phyloP scores from a whole-genome alignment of 2,113 vertebrate genomes.

The Ophiodon elongatus region DNA sequence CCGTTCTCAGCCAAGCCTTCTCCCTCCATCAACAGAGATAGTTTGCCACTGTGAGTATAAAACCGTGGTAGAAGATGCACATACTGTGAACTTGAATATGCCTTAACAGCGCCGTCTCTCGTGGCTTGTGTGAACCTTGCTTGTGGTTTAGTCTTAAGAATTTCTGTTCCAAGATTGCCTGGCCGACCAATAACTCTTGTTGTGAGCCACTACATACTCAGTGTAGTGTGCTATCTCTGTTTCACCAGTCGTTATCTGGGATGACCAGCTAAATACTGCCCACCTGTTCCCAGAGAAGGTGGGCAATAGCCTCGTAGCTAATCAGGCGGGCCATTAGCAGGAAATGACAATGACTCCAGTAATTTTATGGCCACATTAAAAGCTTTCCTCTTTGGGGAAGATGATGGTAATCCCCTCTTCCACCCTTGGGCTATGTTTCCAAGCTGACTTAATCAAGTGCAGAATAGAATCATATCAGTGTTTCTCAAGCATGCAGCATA shows the following conservation, averaged over 20 bases:
- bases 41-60: constrained; percentile 33
- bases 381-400: constrained; percentile 46
- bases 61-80: constrained; percentile 31
- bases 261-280: constrained; percentile 46
- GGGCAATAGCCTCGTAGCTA: constrained; percentile 38
- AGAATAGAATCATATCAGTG: constrained; percentile 22
- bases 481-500: constrained; percentile 31
- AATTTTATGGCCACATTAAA: constrained; percentile 62
- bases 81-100: constrained; percentile 27
- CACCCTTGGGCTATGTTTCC: constrained; percentile 47
- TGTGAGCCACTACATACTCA: constrained; percentile 8
- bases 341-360: constrained; percentile 53
- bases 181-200: constrained; percentile 20
- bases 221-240: constrained; percentile 20
- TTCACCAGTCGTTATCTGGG: constrained; percentile 30
- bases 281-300: constrained; percentile 42
- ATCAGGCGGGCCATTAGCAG: constrained; percentile 51
- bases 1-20: constrained; percentile 26
- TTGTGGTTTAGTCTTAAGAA: constrained; percentile 12
- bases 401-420: constrained; percentile 32
- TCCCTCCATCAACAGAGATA: constrained; percentile 33
- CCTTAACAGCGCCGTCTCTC: constrained; percentile 1
- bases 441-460: constrained; percentile 49
- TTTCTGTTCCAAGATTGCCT: constrained; percentile 12
- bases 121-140: constrained; percentile 21